Base-by-base conservation (phyloP, 2,113 vertebrate species). In the Panthera tigris region DNA sequence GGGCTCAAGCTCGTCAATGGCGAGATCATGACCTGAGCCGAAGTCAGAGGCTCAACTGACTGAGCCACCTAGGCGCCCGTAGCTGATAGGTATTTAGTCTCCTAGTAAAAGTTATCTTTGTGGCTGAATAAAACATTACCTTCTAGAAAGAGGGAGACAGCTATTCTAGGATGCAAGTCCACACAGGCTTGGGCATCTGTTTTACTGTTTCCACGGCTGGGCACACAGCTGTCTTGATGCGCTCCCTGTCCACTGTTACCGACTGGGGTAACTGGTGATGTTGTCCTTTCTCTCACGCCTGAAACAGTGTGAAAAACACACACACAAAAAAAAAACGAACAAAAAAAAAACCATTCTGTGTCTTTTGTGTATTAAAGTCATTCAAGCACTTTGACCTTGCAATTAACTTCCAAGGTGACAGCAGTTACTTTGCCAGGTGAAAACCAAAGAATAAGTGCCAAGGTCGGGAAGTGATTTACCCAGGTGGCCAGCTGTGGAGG, bases 401-500 rank as follows among this genome's bases (percentile, higher is more conserved):
- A 76, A 5, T 91, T 63, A 52, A 41, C 39, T 82, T 95, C 29
- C 27, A 95, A 57, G 29, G 21, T 82, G 71, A 89, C 0, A 4
- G 4, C 9, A 31, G 21, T 57, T 65, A 69, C 36, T 79, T 57
- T 84, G 6, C 14, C 39, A 66, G 36, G n/a, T 41, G 57, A 48
- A 21, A 91, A 69, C 8, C 39, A 66, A 73, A 48, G 8, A 88
- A 78, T 0, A 4, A 57, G 7, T 85, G 55, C 0, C 21, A 21
- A 61, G 85, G 3, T 80, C 10, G 48, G 5, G 36, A 73, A 29
- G 14, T 68, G 33, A 31, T 48, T 55, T 78, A 65, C 48, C 21
- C 3, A 1, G 3, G 14, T 8, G 15, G 2, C 7, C 15, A 36
- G 31, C 14, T 76, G 29, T 16, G 2, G 15, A 76, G 27, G 8